These are phyloP conservation scores for Donacobius atricapilla DNA, from an alignment of 2,113 vertebrate species.

Conservation along the genomic window DNA sequence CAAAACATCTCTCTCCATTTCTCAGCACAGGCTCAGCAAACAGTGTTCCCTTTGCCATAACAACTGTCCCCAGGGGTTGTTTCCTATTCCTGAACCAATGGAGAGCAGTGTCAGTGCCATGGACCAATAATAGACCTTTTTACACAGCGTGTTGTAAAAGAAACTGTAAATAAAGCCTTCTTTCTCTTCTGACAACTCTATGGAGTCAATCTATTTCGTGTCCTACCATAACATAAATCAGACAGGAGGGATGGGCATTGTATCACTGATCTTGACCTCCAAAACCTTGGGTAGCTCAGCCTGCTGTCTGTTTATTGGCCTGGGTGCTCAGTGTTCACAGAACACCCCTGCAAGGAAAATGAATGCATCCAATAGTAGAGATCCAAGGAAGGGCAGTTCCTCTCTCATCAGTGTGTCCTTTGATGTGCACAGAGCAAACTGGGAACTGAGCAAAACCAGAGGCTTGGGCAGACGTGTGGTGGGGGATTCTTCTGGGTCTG, in stretches of 20 bases:
- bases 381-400: background rate
- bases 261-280: background rate
- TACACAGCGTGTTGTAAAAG: too few relatives aligned
- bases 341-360: background rate
- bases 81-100: too few relatives aligned
- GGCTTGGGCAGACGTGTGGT: fast-evolving
- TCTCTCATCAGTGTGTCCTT: background rate
- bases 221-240: too few relatives aligned
- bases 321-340: background rate
- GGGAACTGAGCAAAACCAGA: background rate
- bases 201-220: too few relatives aligned
- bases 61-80: too few relatives aligned
- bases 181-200: too few relatives aligned
- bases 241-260: background rate
- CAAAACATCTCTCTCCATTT: too few relatives aligned
- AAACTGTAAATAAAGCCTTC: too few relatives aligned
- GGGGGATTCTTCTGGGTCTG: background rate
- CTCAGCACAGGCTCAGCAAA: too few relatives aligned
- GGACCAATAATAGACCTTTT: too few relatives aligned
- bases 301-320: background rate
- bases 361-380: background rate
- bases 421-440: background rate
- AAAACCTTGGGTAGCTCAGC: background rate
- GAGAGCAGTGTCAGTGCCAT: too few relatives aligned
- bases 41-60: too few relatives aligned